phyloP scores from a whole-genome alignment of 2,888 invertebrate species.

The Torymus texanus region DNA sequence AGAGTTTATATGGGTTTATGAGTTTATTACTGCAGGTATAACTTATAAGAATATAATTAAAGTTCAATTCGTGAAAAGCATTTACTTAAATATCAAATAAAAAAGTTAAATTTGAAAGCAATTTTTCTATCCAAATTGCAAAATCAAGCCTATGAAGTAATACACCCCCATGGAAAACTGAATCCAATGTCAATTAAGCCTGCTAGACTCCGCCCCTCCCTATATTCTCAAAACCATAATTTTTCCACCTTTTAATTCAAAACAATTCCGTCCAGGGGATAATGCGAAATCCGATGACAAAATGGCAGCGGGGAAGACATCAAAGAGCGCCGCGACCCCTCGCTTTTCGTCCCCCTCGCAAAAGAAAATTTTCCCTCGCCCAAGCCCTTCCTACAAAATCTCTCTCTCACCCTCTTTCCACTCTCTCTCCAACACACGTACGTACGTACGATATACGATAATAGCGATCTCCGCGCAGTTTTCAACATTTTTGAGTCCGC shows the following conservation, averaged over 20 bases:
- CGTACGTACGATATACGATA: conserved; percentile 24
- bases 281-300: conserved; percentile 57
- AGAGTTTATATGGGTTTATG: no score
- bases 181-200: no score
- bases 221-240: conserved; percentile 15
- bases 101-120: no score
- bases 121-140: no score
- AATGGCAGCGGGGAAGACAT: conserved; percentile 59
- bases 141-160: no score
- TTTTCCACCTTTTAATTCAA: conserved; percentile 42
- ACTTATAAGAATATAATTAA: no score
- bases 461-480: conserved; percentile 40
- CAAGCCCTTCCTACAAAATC: conserved; percentile 24
- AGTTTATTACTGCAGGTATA: no score
- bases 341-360: conserved; percentile 36
- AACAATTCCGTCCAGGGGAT: conserved; percentile 39
- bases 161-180: no score
- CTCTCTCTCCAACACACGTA: conserved; percentile 14
- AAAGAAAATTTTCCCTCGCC: conserved; percentile 52
- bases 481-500: conserved; percentile 44
- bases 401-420: conserved; percentile 13
- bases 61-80: no score
- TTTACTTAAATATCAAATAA: no score
- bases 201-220: no score
- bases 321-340: conserved; percentile 55